Percentiles rank a stretch among this genome's conserved stretches.
Evolutionary conservation across 2,113 vertebrate genomes (phyloP).

Genomic region (Lepus europaeus): DNA sequence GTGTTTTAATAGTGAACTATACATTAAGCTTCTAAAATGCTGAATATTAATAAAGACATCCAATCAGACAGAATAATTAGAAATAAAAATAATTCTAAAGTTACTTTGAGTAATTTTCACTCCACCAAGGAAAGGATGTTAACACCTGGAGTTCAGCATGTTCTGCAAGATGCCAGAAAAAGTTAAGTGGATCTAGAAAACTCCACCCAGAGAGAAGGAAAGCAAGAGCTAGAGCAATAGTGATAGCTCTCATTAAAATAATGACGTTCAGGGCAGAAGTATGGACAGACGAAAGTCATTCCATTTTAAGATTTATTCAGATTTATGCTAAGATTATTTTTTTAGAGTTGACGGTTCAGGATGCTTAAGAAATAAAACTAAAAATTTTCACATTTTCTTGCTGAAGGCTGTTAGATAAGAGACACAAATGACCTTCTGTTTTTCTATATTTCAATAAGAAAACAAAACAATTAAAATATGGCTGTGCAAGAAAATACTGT

Average conservation of each 20-base stretch:
- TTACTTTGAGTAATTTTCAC: background rate
- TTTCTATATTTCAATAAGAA: slow-evolving; percentile 15
- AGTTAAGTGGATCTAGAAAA: background rate
- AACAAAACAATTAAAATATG: background rate
- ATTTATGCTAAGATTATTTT: background rate
- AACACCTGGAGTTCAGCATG: background rate
- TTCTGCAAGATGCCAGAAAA: slow-evolving; percentile 46
- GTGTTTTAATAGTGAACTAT: background rate
- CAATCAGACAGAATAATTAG: background rate
- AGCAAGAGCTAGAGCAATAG: background rate
- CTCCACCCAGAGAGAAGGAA: background rate
- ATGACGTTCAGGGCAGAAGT: background rate
- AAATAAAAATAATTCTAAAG: background rate
- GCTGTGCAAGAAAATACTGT: background rate
- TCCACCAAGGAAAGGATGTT: background rate
- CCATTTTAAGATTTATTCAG: background rate
- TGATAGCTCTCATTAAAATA: background rate
- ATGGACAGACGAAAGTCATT: background rate
- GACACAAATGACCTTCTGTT: background rate
- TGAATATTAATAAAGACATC: background rate
- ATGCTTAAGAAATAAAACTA: background rate
- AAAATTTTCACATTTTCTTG: background rate
- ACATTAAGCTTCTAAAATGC: background rate
- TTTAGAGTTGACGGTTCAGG: background rate
- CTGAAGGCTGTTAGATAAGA: background rate